Evolutionary conservation across 1,140 invertebrate genomes (phyloP), one percentile per base, ranked within the genome.

Genomic region (Branchinecta lindahli): DNA sequence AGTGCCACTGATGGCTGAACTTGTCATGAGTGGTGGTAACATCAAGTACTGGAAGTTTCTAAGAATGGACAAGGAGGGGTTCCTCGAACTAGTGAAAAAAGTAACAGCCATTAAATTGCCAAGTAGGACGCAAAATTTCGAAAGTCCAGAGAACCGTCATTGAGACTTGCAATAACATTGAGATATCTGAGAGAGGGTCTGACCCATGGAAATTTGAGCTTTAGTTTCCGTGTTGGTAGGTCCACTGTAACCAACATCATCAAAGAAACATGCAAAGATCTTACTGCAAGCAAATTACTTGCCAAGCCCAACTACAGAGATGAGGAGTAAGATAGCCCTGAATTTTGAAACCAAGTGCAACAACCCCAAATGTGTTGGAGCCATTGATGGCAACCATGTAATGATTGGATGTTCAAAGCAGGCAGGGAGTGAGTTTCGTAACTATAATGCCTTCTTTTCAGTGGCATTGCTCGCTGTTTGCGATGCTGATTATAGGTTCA

Each of bases 351-450:
- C n/a, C n/a, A n/a, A n/a, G 18, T 71, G 76, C 74, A 72, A 77
- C 69, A 81, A 80, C 73, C 78, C 76, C 46, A 73, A 79, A 69
- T 78, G 76, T 70, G 71, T 80, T 69, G 80, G 79, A 8, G 75
- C 80, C 18, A 75, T 82, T 9, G 82, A 83, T 75, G 81, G 82
- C 1, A 84, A 83, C 71, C 82, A 84, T 73, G 68, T 83, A 21
- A 70, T 74, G 1, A 78, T 78, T 72, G 77, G 81, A 78, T 72
- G 79, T 75, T 71, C 83, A 78, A 7, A 61, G 33, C 72, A 77
- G 45, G 77, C 75, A 72, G 82, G 82, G 68, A 73, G 75, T 9
- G 73, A 76, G 9, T 84, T 76, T 77, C 81, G 75, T 66, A 84
- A 84, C 74, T 83, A 83, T 71, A 84, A 84, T 70, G 73, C 75